Evolutionary conservation across 1,140 invertebrate genomes (phyloP), one percentile per base, ranked within the genome.

Genomic region (Papilio aristodemus): DNA sequence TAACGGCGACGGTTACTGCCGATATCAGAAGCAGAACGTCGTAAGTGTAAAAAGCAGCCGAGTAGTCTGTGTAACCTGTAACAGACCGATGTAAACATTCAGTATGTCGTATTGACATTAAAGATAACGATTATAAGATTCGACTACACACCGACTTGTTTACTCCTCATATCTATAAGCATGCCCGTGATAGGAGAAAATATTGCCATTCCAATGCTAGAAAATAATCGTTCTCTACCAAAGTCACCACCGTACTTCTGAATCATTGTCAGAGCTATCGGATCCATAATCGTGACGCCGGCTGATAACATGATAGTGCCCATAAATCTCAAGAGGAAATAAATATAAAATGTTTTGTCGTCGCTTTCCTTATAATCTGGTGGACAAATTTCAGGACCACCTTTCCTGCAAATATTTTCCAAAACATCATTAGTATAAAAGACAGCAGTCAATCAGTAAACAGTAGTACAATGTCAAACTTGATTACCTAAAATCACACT

Each of bases 271-370:
- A 97, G 82, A 2, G 95, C 95, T 58, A 96, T 96, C 0, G 96
- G 96, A 88, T 97, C 96, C 93, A 97, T 94, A 66, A 97, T 95
- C 9, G 95, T 96, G 0, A 96, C 95, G 8, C 95, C 95, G 22
- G 95, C 95, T 1, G 94, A 94, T 69, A 95, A 86, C 93, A 96
- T 95, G 1, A 95, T 94, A 7, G 94, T 95, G 1, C 94, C 96
- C 69, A 96, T 85, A 73, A 96, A 96, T 76, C 96, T 85, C 11
- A 96, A 74, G 36, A 94, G 83, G 80, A 97, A 96, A 83, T 97
- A 97, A 57, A 95, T 93, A 93, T 95, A 96, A 79, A 96, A 96
- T 11, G 95, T 95, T 67, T 93, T 93, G 73, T 95, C 94, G 70
- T 95, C 95, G 67, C 93, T 95, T 74, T 95, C 93, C 80, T 94